A percentile compares a stretch with the other conserved stretches of the same genome.
phyloP scores from a whole-genome alignment of 2,797 vertebrate species.

The Glyptemys insculpta region DNA sequence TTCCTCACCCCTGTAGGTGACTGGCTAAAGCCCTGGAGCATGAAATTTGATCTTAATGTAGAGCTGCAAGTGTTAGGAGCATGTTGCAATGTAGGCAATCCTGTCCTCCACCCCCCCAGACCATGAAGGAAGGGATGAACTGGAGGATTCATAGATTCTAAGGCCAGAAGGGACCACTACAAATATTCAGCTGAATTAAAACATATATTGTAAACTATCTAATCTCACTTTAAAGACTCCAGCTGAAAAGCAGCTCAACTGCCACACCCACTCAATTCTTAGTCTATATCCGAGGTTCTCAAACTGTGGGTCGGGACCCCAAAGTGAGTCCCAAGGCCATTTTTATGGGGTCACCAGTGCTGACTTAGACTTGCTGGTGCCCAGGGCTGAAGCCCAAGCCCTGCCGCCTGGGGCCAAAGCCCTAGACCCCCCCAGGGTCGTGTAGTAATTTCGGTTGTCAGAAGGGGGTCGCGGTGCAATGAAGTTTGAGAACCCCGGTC shows the following conservation, averaged over 20 bases:
- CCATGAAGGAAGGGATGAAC: not conserved
- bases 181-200: not conserved
- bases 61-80: not conserved
- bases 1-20: not conserved
- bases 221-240: not conserved
- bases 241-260: not conserved
- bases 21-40: not conserved
- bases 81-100: not conserved
- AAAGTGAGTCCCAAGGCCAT: too few relatives aligned
- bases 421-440: too few relatives aligned
- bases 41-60: not conserved
- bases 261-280: not conserved
- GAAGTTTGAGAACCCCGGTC: not conserved
- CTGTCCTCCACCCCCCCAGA: not conserved
- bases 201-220: not conserved
- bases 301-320: too few relatives aligned
- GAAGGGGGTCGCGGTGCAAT: too few relatives aligned
- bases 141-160: too few relatives aligned
- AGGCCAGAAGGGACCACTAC: too few relatives aligned
- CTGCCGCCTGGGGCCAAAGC: too few relatives aligned
- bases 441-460: too few relatives aligned
- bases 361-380: too few relatives aligned
- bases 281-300: rapidly evolving
- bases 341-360: too few relatives aligned
- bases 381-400: too few relatives aligned